Evolutionary conservation across 2,888 invertebrate species (phyloP).

Genomic region (Eupithecia subfuscata): DNA sequence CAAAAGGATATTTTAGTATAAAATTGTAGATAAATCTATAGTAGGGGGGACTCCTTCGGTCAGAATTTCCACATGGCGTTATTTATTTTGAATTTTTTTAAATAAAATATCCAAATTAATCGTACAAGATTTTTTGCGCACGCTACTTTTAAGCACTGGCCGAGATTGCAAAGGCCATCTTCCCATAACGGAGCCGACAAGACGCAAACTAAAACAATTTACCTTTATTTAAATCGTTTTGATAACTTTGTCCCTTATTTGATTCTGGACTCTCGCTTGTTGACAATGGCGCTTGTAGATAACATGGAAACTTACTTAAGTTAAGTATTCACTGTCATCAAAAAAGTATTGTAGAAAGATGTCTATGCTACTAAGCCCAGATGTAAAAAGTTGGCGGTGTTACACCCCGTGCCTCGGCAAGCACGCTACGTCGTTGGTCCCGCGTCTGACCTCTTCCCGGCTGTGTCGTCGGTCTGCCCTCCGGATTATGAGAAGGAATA

Average conservation of each 20-base stretch:
- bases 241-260: neutral
- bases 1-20: neutral
- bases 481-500: neutral
- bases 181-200: constrained; percentile 44
- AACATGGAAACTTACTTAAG: no score
- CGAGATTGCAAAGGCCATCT: constrained; percentile 61
- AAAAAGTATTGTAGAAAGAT: no score
- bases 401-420: no score
- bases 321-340: no score
- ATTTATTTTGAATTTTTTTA: neutral
- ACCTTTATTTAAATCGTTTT: neutral
- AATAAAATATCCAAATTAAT: neutral
- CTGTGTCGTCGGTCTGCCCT: no score
- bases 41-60: neutral
- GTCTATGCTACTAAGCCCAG: no score
- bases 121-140: constrained; percentile 23
- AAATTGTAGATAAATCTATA: neutral
- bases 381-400: no score
- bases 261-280: no score
- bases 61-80: neutral
- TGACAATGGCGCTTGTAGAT: no score
- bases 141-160: constrained; percentile 38
- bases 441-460: no score
- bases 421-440: no score
- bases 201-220: neutral